Conservation (phyloP, 2,113 vertebrate species). For the Girardinichthys multiradiatus region DNA sequence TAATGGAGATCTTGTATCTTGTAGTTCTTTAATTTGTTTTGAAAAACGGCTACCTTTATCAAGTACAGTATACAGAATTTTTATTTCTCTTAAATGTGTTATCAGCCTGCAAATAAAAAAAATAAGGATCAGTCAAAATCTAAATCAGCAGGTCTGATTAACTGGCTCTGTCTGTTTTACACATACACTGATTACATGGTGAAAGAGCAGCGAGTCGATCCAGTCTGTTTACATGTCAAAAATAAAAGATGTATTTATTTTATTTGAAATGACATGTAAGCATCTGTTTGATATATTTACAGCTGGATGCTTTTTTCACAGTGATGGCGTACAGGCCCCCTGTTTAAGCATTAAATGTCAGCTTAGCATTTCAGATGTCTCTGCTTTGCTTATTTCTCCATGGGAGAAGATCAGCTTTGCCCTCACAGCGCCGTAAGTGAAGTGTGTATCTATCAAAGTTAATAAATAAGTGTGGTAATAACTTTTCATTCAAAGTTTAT, state of each 20-base stretch:
- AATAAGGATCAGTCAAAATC: too few species aligned
- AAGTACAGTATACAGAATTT: too few species aligned
- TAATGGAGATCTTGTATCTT: too few species aligned
- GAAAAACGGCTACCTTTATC: too few species aligned
- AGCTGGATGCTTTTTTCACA: too few species aligned
- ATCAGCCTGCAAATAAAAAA: too few species aligned
- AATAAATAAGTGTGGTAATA: conserved; percentile 42
- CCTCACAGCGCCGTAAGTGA: neutral
- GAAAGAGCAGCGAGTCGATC: too few species aligned
- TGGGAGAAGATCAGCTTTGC: neutral
- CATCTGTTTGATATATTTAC: neutral
- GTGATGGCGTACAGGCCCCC: too few species aligned
- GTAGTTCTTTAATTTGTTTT: too few species aligned
- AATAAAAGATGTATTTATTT: neutral
- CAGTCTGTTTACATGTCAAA: neutral
- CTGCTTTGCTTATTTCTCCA: conserved; percentile 1
- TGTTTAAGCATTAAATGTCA: neutral
- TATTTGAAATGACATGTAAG: neutral
- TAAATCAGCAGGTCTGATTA: too few species aligned
- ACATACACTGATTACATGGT: neutral
- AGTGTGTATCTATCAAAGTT: conserved; percentile 25
- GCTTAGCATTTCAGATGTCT: conserved; percentile 1
- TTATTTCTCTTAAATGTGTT: too few species aligned
- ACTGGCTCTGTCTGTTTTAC: neutral
- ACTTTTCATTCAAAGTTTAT: conserved; percentile 42